Base-by-base conservation (phyloP, 2,113 vertebrate genomes). In the Sorex fumeus region DNA sequence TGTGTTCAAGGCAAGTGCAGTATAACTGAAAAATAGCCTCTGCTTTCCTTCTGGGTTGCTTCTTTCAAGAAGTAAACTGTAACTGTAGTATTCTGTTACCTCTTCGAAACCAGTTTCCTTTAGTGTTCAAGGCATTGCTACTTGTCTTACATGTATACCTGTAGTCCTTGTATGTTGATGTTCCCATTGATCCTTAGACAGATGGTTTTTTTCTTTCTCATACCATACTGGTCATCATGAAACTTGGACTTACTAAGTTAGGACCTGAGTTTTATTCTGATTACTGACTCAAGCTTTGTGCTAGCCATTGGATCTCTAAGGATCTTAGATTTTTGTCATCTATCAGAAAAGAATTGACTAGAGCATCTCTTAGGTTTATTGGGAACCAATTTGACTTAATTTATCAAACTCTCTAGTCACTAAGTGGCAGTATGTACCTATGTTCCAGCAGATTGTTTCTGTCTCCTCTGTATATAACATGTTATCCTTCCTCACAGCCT, bases 1-100 rank as follows among this genome's bases (percentile, higher is more conserved):
- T n/a, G n/a, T n/a, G n/a, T n/a, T n/a, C n/a, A n/a, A n/a, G 50
- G 50, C 50, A 53, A 53, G 50, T 13, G 50, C 45, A 89, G 70
- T 74, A 10, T 84, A 82, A 71, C 32, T 62, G 43, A 92, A 82
- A 83, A 90, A 25, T 76, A 67, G 53, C 27, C 84, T 87, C n/a
- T 94, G 36, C 27, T 75, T 92, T 82, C 28, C 34, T 93, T 74
- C 62, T 93, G 25, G 69, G 66, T 64, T 91, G 45, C 19, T 89
- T 13, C 76, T 83, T 94, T 94, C 66, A 83, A 87, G 45, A 94
- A 91, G 89, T 47, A n/a, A n/a, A n/a, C n/a, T n/a, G n/a, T n/a
- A n/a, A 30, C 50, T 75, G 12, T 84, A 28, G 62, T 84, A 45
- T 43, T 72, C 50, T 50, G 6, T 47, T 93, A 4, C 25, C 18